Evolutionary conservation across 2,113 vertebrate species (phyloP).

Genomic region (Irena cyanogastra): DNA sequence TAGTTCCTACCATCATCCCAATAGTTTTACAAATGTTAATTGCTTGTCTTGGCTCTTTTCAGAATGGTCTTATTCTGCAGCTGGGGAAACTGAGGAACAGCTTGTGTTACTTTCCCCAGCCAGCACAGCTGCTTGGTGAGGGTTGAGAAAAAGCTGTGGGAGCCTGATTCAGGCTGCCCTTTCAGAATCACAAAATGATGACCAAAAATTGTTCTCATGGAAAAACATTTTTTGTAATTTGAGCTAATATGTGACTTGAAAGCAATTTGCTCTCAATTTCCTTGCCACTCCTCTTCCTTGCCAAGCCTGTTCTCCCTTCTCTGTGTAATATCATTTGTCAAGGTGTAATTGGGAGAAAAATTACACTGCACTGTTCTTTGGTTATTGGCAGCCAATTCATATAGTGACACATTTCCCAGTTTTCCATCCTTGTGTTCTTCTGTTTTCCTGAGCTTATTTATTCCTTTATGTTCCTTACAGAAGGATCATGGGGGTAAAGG

Average conservation of each 20-base stretch:
- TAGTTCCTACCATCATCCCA: too few species aligned
- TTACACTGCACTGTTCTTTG: neutral
- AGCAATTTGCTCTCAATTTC: neutral
- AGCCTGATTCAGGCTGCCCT: neutral
- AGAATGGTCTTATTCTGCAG: neutral
- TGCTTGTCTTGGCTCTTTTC: neutral
- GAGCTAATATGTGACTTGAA: neutral
- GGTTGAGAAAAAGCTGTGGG: neutral
- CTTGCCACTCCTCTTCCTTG: neutral
- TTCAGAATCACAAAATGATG: neutral
- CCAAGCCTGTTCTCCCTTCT: neutral
- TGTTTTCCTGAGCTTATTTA: neutral
- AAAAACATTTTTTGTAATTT: neutral
- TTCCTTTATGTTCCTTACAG: neutral
- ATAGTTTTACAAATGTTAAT: conserved; percentile 17
- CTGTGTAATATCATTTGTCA: neutral
- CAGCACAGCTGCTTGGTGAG: neutral
- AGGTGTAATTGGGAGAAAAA: neutral
- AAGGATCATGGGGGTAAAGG: neutral
- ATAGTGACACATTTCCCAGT: neutral
- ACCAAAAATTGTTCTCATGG: neutral
- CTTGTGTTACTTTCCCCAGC: neutral
- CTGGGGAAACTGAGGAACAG: conserved; percentile 38
- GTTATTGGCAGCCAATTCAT: neutral
- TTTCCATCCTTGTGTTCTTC: neutral